Conservation (phyloP, 2,113 vertebrate species). For the Bubalus kerabau region DNA sequence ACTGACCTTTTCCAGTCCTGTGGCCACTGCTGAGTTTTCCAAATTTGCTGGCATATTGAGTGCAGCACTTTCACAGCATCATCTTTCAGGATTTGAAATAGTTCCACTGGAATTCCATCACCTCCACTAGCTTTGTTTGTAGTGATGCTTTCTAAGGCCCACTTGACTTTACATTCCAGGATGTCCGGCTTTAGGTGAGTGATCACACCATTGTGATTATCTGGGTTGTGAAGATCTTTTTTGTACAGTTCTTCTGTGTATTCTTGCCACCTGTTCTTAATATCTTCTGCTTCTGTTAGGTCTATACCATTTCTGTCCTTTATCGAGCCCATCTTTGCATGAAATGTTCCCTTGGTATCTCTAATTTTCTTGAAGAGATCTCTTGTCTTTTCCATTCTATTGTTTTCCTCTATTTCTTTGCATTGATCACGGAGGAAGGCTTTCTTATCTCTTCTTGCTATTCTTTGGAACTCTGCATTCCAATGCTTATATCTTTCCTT, state of each 20-base stretch:
- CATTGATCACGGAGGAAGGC: not conserved
- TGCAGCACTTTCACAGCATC: too few species aligned
- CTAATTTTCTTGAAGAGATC: not conserved
- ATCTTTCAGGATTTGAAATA: too few species aligned
- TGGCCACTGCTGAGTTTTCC: too few species aligned
- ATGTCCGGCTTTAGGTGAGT: too few species aligned
- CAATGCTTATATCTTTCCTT: not conserved
- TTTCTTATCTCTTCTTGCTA: not conserved
- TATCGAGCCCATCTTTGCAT: not conserved
- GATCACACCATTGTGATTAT: too few species aligned
- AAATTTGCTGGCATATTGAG: too few species aligned
- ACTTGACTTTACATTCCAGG: too few species aligned
- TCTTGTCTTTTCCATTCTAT: not conserved
- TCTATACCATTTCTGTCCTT: not conserved
- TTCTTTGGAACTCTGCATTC: not conserved
- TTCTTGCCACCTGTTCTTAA: not conserved
- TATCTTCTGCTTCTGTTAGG: not conserved
- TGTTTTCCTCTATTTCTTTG: not conserved
- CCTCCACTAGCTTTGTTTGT: too few species aligned
- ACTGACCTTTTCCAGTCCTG: not conserved
- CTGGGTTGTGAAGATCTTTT: not conserved
- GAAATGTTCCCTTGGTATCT: not conserved
- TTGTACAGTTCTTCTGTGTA: not conserved
- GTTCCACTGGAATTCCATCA: too few species aligned
- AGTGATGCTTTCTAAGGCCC: too few species aligned